Percentiles rank a stretch among this genome's conserved stretches.
These are phyloP conservation scores for Pachyrhynchus sulphureomaculatus DNA, from an alignment of 1,140 invertebrate species.

Conservation along the genomic window DNA sequence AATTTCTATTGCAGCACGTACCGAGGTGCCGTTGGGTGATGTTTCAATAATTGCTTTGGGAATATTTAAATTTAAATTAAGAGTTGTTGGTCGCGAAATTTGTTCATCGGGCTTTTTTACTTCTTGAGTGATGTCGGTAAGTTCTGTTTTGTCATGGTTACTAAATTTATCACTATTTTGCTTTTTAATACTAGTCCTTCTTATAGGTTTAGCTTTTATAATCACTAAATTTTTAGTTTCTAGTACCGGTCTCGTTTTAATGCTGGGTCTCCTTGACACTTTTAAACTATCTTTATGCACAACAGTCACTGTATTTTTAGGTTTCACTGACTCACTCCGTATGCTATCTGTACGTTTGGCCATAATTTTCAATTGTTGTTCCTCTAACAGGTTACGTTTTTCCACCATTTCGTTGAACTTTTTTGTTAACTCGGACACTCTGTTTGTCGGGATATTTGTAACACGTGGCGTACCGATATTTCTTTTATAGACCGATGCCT, in stretches of 20 bases:
- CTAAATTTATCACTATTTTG: slow-evolving; percentile 34
- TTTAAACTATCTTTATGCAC: slow-evolving; percentile 30
- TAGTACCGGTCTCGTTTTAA: slow-evolving; percentile 37
- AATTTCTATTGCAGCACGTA: slow-evolving; percentile 52
- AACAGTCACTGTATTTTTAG: not conserved
- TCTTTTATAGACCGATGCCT: slow-evolving; percentile 35
- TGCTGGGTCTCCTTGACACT: slow-evolving; percentile 37
- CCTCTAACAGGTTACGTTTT: slow-evolving; percentile 50
- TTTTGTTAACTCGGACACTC: slow-evolving; percentile 58
- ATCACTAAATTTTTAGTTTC: slow-evolving; percentile 27
- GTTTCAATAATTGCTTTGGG: slow-evolving; percentile 13
- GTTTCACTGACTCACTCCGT: not conserved
- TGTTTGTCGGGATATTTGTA: slow-evolving; percentile 54
- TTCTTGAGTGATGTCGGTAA: slow-evolving; percentile 46
- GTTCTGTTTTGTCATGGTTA: slow-evolving; percentile 37
- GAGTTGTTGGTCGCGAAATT: slow-evolving; percentile 11
- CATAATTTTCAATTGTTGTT: slow-evolving; percentile 40
- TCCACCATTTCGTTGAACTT: slow-evolving; percentile 56
- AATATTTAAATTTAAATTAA: slow-evolving; percentile 20
- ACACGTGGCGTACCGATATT: slow-evolving; percentile 13
- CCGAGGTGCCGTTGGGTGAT: slow-evolving; percentile 34
- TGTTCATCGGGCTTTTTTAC: slow-evolving; percentile 16
- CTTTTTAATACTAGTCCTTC: slow-evolving; percentile 31
- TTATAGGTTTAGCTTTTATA: slow-evolving; percentile 9
- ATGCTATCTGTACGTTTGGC: slow-evolving; percentile 33